Evolutionary conservation across 1,140 invertebrate genomes (phyloP).

Genomic region (Augochlora pura): DNA sequence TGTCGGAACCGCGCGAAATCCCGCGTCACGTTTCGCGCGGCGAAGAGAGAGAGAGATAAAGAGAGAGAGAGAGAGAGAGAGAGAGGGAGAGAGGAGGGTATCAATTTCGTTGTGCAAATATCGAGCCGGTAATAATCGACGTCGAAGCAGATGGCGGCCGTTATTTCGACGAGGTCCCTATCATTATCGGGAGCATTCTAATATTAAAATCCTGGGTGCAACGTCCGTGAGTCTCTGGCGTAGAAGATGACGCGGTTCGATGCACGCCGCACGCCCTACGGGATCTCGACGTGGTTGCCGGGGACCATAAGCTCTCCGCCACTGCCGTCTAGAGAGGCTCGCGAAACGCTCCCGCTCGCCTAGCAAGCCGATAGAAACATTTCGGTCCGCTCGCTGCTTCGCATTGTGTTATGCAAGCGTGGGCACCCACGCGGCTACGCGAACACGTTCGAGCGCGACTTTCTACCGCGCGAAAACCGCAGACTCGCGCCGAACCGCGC

Average conservation of each 20-base stretch:
- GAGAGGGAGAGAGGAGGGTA: not conserved
- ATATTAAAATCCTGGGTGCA: constrained; percentile 57
- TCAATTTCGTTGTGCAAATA: constrained; percentile 45
- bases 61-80: no score
- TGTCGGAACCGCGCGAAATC: constrained; percentile 21
- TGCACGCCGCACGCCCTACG: constrained; percentile 24
- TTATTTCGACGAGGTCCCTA: constrained; percentile 39
- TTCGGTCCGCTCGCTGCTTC: constrained; percentile 40
- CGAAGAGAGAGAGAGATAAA: not conserved
- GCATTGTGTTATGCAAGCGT: constrained; percentile 51
- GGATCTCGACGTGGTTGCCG: constrained; percentile 3
- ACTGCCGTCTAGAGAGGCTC: not conserved
- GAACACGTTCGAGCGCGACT: constrained; percentile 35
- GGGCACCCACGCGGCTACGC: constrained; percentile 40
- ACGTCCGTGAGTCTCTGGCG: constrained; percentile 40
- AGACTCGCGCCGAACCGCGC: no score
- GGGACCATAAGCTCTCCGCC: not conserved
- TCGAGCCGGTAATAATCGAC: constrained; percentile 24
- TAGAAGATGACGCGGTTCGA: constrained; percentile 39
- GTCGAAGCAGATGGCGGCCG: constrained; percentile 11
- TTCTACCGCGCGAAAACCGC: constrained; percentile 22
- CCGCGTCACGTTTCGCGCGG: constrained; percentile 22
- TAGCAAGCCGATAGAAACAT: constrained; percentile 40
- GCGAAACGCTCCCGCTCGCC: not conserved
- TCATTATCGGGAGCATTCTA: constrained; percentile 52